Conservation (phyloP, 2,797 vertebrate species). For the Leptatherina wallacei region DNA sequence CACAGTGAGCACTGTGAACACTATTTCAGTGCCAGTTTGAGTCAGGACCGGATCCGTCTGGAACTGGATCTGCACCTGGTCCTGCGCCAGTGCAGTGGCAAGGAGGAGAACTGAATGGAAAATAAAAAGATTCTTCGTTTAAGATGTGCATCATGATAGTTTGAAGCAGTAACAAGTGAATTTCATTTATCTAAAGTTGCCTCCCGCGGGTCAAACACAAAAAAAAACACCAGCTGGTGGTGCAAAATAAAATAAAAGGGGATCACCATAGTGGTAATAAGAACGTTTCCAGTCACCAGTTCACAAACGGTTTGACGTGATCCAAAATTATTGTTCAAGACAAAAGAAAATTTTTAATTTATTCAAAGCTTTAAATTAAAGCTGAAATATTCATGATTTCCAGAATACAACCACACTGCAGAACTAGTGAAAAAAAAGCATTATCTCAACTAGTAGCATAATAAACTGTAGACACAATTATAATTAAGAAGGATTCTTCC, state of each 20-base stretch:
- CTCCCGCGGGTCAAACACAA: not conserved
- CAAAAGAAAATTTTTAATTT: not conserved
- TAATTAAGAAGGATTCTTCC: not conserved
- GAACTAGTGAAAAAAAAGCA: not conserved
- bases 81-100: constrained; percentile 61
- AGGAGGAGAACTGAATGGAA: constrained; percentile 49
- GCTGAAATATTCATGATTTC: not conserved
- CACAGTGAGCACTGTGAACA: constrained; percentile 71
- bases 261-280: not conserved
- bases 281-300: no score
- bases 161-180: not conserved
- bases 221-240: not conserved
- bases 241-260: not conserved
- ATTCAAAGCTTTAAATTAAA: not conserved
- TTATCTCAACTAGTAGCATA: not conserved
- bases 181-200: no score
- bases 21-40: constrained; percentile 51
- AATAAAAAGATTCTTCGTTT: not conserved
- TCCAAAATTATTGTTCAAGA: not conserved
- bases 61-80: constrained; percentile 73
- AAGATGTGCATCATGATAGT: not conserved
- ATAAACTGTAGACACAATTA: not conserved
- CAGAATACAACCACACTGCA: not conserved
- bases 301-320: not conserved
- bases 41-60: constrained; percentile 70